These are phyloP conservation scores for Choristoneura fumiferana DNA, from an alignment of 1,140 invertebrate species.

Conservation along the genomic window DNA sequence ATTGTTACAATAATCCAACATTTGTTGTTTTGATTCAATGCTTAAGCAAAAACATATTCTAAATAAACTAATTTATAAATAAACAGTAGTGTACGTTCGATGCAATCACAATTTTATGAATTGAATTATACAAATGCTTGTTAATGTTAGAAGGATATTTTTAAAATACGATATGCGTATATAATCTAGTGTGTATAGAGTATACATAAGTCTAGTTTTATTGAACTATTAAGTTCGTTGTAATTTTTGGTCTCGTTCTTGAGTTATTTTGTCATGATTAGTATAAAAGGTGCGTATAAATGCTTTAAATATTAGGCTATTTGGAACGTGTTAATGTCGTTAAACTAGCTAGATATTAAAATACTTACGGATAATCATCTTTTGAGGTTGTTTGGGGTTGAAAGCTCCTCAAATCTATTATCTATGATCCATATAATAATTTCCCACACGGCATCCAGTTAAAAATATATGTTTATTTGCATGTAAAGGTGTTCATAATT, in stretches of 20 bases:
- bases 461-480: too few relatives aligned
- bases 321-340: constrained; percentile 5
- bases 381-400: too few relatives aligned
- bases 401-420: too few relatives aligned
- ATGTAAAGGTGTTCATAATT: too few relatives aligned
- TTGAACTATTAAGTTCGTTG: constrained; percentile 21
- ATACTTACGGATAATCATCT: too few relatives aligned
- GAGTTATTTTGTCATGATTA: constrained; percentile 24
- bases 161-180: not conserved
- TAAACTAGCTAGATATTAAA: too few relatives aligned
- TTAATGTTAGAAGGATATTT: constrained; percentile 2
- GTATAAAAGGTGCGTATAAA: constrained; percentile 42
- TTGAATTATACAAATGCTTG: constrained; percentile 11
- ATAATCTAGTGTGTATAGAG: not conserved
- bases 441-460: too few relatives aligned
- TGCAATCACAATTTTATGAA: not conserved
- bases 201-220: constrained; percentile 5
- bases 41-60: too few relatives aligned
- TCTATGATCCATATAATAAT: too few relatives aligned
- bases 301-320: constrained; percentile 39
- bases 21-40: too few relatives aligned
- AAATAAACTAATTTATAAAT: too few relatives aligned
- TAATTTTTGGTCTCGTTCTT: constrained; percentile 24
- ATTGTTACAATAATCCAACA: too few relatives aligned
- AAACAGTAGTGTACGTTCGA: not conserved